Conservation (phyloP, 2,797 vertebrate genomes). For the Halcyon badia region DNA sequence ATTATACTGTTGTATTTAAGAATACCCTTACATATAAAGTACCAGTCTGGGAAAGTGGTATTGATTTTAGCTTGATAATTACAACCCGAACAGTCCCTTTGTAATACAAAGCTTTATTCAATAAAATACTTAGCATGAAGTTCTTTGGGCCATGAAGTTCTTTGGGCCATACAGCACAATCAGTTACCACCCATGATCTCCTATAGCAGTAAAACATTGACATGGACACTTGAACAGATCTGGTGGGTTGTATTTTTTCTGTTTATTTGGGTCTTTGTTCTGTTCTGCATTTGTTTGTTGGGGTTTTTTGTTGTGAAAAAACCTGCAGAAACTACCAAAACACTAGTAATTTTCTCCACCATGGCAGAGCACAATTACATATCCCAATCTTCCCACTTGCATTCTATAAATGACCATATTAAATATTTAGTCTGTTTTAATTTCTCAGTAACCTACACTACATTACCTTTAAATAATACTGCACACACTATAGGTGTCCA, state of each 20-base stretch:
- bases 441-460: slow-evolving; percentile 20
- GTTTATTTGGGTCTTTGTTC: not conserved
- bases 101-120: slow-evolving; percentile 52
- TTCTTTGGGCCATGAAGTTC: slow-evolving; percentile 11
- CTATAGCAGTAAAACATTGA: not conserved
- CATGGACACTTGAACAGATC: not conserved
- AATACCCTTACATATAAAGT: slow-evolving; percentile 44
- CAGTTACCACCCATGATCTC: not conserved
- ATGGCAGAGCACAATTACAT: not conserved
- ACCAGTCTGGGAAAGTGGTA: slow-evolving; percentile 51
- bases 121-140: slow-evolving; percentile 44
- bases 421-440: slow-evolving; percentile 12
- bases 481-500: not conserved
- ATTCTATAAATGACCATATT: slow-evolving; percentile 16
- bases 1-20: slow-evolving; percentile 61
- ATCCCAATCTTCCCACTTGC: not conserved
- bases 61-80: slow-evolving; percentile 72
- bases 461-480: not conserved
- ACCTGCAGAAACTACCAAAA: not conserved
- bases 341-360: not conserved
- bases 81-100: slow-evolving; percentile 5
- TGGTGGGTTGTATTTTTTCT: accelerated
- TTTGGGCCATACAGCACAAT: slow-evolving; percentile 1
- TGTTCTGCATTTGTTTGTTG: not conserved
- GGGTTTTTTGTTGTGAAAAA: not conserved